A percentile compares a stretch with the other conserved stretches of the same genome.
Evolutionary conservation across 2,888 invertebrate genomes (phyloP).

Genomic region (Prenolepis imparis): DNA sequence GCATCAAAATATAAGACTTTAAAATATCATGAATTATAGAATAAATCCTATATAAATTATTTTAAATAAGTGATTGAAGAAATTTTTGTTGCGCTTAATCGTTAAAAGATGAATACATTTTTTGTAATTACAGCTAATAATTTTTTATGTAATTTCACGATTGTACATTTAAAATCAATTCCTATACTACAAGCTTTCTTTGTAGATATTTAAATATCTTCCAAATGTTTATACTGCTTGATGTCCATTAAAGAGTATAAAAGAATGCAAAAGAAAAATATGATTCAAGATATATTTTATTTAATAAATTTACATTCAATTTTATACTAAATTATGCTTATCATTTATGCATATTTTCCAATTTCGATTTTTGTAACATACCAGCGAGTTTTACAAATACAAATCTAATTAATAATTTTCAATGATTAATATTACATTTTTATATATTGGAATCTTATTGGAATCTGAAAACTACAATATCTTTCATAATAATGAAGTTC

Average conservation of each 20-base stretch:
- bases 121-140: neutral
- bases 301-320: conserved; percentile 6
- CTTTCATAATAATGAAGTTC: no score
- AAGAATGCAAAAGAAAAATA: neutral
- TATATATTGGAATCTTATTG: neutral
- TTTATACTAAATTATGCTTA: neutral
- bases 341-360: neutral
- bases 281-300: neutral
- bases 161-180: no score
- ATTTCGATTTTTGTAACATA: neutral
- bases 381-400: neutral
- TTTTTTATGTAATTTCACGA: neutral
- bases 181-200: no score
- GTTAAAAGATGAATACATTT: neutral
- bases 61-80: neutral
- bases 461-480: no score
- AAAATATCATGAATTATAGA: neutral
- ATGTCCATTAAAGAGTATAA: neutral
- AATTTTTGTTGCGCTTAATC: neutral
- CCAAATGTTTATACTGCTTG: no score
- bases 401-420: neutral
- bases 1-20: neutral
- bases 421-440: neutral
- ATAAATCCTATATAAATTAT: neutral
- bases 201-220: no score